Percentiles rank a stretch among this genome's conserved stretches.
Evolutionary conservation across 2,113 vertebrate species (phyloP).

Genomic region (Actenoides hombroni): DNA sequence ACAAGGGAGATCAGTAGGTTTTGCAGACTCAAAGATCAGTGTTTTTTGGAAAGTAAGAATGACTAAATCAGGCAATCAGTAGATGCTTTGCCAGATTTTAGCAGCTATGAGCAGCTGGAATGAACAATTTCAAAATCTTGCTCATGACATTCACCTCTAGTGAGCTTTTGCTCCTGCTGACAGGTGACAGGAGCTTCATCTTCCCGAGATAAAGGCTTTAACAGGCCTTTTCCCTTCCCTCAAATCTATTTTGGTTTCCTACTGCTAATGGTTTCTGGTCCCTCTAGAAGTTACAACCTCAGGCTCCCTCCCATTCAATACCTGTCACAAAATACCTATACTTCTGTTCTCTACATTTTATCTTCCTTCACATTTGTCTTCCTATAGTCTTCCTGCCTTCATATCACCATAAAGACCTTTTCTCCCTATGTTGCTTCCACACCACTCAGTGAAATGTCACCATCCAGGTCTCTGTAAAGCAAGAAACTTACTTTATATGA

Average conservation of each 20-base stretch:
- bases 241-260: background rate
- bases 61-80: background rate
- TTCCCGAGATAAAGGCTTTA: background rate
- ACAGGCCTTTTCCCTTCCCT: background rate
- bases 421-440: background rate
- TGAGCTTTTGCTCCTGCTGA: constrained; percentile 22
- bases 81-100: background rate
- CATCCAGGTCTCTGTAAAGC: background rate
- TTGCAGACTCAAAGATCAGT: background rate
- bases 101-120: background rate
- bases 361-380: background rate
- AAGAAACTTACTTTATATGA: background rate
- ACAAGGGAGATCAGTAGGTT: background rate
- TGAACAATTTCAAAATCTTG: background rate
- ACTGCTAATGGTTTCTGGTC: background rate
- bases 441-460: background rate
- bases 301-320: background rate
- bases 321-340: background rate
- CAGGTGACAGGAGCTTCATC: background rate
- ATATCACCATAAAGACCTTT: background rate
- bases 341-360: background rate
- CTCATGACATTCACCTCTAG: background rate
- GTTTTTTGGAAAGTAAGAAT: background rate
- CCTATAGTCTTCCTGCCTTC: background rate
- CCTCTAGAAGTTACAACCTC: background rate